Evolutionary conservation across 2,113 vertebrate species (phyloP), one percentile per base, ranked within the genome.

Genomic region (Taxidea taxus): DNA sequence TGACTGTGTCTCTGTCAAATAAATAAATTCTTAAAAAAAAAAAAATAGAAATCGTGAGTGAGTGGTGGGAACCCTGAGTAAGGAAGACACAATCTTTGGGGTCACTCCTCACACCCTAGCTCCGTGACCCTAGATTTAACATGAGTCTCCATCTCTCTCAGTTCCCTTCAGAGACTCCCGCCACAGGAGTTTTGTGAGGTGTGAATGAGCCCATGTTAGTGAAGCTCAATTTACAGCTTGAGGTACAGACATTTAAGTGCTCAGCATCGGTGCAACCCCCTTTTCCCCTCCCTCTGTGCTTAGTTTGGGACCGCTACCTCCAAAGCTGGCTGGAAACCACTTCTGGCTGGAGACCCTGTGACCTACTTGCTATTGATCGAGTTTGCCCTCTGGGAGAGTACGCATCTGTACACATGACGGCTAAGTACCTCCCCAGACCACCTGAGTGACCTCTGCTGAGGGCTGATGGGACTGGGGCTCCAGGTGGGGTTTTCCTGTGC

Each of bases 121-220:
- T 66, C 92, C 68, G 42, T 54, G 89, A 77, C 60, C 21, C 68
- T 70, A 68, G 18, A 7, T 62, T 51, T 93, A 64, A 56, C 4
- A 12, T 0, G 29, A 8, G 51, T 18, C 54, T 27, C 0, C 0
- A 44, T 29, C 18, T 8, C 58, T 49, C 16, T 66, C 14, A 4
- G 7, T 87, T 34, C 37, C 3, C 12, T 5, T 25, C 44, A 39
- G 51, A 78, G 39, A n/a, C 44, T 44, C 34, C 44, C 9, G 1
- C 75, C 2, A 1, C 37, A 82, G 87, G 56, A 15, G 27, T 44
- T 85, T 42, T 6, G 3, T 49, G 80, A 66, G 5, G 42, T 37
- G 81, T 78, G 39, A 23, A 16, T 20, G 64, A 80, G 66, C 25
- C n/a, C n/a, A n/a, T n/a, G n/a, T n/a, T n/a, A n/a, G n/a, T n/a